Evolutionary conservation across 2,113 vertebrate genomes (phyloP), one percentile per base, ranked within the genome.

Genomic region (Charina bottae): DNA sequence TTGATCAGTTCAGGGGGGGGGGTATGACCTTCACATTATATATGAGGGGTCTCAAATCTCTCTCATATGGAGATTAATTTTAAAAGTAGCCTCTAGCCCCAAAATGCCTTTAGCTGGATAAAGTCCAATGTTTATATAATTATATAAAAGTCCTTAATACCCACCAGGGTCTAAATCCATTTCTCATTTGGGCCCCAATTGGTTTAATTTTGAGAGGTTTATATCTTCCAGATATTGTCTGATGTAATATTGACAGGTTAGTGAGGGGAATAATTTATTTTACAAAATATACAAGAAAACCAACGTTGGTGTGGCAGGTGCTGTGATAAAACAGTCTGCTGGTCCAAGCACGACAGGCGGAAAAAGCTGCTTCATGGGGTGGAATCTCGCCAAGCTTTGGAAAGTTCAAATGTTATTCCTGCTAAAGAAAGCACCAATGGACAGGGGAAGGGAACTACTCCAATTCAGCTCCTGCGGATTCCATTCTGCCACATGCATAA

Each of bases 281-380:
- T 60, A 85, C 42, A 85, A 83, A 42, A 87, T 8, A 53, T 93
- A 92, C 93, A 94, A 53, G 1, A 89, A 90, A 53, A 56, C 78
- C 85, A 90, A 26, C 56, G 78, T 60, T 83, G 26, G 7, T 42
- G 90, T 37, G 85, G 12, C 42, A 68, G 23, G 46, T 2, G 55
- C 0, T 0, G 13, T 26, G 0, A 53, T 68, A 90, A 55, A 89
- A 4, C 1, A 42, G 7, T 33, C 68, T 78, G 68, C 33, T 33
- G 37, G 6, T 78, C 68, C 68, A 78, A 19, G 15, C 33, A 37
- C n/a, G 33, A 21, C 33, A 37, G 33, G 68, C 37, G 19, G 6
- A 72, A 54, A 92, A 88, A n/a, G 28, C 85, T 42, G 15, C 3
- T n/a, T 7, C 4, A 54, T 28, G 46, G 23, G 64, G 15, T 60